A percentile compares a stretch with the other conserved stretches of the same genome.
Evolutionary conservation across 2,888 invertebrate species (phyloP).

Genomic region (Noctua fimbriata): DNA sequence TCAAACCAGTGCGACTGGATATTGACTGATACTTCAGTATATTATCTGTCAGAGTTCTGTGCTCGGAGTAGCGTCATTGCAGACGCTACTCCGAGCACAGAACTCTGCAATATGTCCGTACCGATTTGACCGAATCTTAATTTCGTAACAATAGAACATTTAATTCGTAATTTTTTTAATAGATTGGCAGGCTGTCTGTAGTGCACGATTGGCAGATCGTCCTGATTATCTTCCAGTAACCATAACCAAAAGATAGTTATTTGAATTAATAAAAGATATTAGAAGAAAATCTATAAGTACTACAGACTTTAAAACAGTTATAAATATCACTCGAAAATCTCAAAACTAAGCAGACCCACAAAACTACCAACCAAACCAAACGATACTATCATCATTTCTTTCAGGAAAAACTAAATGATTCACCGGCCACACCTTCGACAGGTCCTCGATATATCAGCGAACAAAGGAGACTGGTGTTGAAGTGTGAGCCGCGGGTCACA

Average conservation of each 20-base stretch:
- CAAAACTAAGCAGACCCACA: conserved; percentile 4
- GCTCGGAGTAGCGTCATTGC: too few species aligned
- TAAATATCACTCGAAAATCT: neutral
- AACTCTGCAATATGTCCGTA: neutral
- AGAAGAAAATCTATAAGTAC: neutral
- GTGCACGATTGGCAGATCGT: neutral
- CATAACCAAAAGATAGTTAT: too few species aligned
- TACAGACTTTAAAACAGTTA: neutral
- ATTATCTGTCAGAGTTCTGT: neutral
- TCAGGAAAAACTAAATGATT: conserved; percentile 70
- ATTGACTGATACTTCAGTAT: neutral
- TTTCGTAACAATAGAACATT: neutral
- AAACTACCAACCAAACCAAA: conserved; percentile 16
- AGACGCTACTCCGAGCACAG: too few species aligned
- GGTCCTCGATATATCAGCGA: conserved; percentile 74
- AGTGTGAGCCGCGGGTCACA: conserved; percentile 80
- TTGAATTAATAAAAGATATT: too few species aligned
- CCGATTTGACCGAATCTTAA: neutral
- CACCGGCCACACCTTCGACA: conserved; percentile 76
- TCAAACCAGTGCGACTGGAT: neutral
- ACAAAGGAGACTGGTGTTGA: conserved; percentile 77
- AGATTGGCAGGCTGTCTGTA: neutral
- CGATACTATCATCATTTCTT: conserved; percentile 46
- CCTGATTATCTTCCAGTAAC: neutral
- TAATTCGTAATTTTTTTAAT: neutral